Base-by-base conservation (phyloP, 2,113 vertebrate genomes). In the Corythornis cristatus region DNA sequence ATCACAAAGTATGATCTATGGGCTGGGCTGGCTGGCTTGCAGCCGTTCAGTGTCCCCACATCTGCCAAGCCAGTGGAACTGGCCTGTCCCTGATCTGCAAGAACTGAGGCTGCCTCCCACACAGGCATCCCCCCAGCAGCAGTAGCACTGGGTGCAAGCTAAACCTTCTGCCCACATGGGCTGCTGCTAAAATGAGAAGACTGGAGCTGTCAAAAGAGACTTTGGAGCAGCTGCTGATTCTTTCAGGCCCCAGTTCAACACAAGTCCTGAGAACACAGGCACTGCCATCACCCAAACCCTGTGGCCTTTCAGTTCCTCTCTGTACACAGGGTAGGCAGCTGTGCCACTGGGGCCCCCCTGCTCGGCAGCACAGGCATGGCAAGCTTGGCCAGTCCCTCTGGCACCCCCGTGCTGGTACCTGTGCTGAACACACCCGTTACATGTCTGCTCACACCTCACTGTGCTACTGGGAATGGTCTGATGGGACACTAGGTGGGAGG, bases 291-390 rank as follows among this genome's bases (percentile, higher is more conserved):
- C 80, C 1, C 1, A 90, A 90, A 83, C 40, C 56, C 33, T 2
- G 2, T 0, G 2, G 51, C 33, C 46, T 86, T 88, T 85, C 75
- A 80, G 28, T 61, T 92, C 83, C 83, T 71, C 46, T 60, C 58
- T 1, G 6, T 0, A 5, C 0, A 2, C 6, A 11, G 31, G 25
- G 53, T 13, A 61, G 54, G 79, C 11, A 50, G 85, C 78, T 75
- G 82, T 35, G 51, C 72, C 21, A 21, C n/a, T 50, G 31, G 54
- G 62, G 48, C 20, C 12, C 8, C 5, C 2, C 43, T 11, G 5
- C 74, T 64, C 1, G 0, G 73, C 56, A 37, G 72, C 5, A 1
- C 50, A 46, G 0, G 0, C 1, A 1, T 21, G 62, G 75, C 78
- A 78, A 5, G 20, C 78, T 20, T 2, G 7, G 53, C 33, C 45